A percentile compares a stretch with the other conserved stretches of the same genome.
These are phyloP conservation scores for Drosophila teissieri DNA, from an alignment of 1,140 invertebrate genomes.

Conservation along the genomic window DNA sequence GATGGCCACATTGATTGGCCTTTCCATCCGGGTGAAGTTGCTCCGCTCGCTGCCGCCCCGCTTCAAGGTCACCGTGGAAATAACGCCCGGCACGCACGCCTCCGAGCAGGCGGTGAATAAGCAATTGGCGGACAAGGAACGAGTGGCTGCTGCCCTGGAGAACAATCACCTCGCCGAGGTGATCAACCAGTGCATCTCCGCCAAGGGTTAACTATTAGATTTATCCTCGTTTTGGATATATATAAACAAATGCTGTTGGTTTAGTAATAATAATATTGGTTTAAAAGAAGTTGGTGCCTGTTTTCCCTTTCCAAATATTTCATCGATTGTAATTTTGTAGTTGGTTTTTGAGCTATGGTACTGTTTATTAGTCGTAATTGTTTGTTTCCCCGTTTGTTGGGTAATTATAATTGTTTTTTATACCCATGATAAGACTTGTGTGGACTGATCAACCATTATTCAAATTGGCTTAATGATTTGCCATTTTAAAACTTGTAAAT, in stretches of 20 bases:
- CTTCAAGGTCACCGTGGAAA: conserved; percentile 95
- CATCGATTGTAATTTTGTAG: neutral
- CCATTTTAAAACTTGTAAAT: neutral
- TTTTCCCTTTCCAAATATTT: neutral
- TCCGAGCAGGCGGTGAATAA: conserved; percentile 98
- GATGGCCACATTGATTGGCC: conserved; percentile 98
- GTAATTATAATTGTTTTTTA: too few relatives aligned
- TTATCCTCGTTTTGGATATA: conserved; percentile 8
- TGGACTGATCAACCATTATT: too few relatives aligned
- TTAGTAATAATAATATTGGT: conserved; percentile 48
- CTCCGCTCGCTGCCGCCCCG: conserved; percentile 93
- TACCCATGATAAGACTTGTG: too few relatives aligned
- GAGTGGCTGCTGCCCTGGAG: conserved; percentile 98
- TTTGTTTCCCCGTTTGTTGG: too few relatives aligned
- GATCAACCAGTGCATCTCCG: conserved; percentile 95
- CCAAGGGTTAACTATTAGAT: conserved; percentile 26
- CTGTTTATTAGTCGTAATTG: neutral
- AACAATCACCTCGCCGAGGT: conserved; percentile 96
- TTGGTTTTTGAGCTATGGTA: too few relatives aligned
- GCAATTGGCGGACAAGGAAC: conserved; percentile 98
- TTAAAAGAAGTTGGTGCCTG: neutral
- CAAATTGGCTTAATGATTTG: neutral
- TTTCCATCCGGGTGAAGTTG: conserved; percentile 92
- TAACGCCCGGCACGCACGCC: conserved; percentile 96
- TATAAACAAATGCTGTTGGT: conserved; percentile 9